A percentile compares a stretch with the other conserved stretches of the same genome.
Conservation (phyloP, 2,113 vertebrate species). For the Chauna torquata region DNA sequence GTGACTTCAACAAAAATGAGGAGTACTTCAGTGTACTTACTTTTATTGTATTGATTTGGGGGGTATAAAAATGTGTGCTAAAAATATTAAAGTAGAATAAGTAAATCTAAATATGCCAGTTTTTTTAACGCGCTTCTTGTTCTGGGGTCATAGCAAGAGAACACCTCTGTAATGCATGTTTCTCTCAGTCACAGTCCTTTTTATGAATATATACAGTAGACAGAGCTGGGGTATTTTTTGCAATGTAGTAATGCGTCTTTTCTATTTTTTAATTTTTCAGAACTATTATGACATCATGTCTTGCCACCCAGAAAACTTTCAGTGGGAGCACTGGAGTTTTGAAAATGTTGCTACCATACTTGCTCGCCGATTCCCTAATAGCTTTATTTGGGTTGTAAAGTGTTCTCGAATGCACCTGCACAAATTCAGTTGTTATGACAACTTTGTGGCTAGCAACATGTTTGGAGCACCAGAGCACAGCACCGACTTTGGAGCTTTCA, state of each 20-base stretch:
- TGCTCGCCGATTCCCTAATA: constrained; percentile 83
- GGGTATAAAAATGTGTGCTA: not conserved
- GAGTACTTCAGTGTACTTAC: not conserved
- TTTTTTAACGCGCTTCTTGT: not conserved
- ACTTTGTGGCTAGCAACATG: constrained; percentile 95
- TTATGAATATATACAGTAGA: not conserved
- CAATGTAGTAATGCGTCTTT: not conserved
- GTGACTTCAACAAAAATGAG: not conserved
- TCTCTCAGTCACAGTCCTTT: not conserved
- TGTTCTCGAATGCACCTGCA: constrained; percentile 94
- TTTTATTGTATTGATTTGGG: not conserved
- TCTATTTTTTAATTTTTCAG: constrained; percentile 71
- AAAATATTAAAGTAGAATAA: not conserved
- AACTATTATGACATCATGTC: constrained; percentile 93
- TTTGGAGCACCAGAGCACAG: constrained; percentile 94
- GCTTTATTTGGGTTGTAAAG: constrained; percentile 90
- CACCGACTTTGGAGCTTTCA: constrained; percentile 83
- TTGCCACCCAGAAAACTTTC: constrained; percentile 86
- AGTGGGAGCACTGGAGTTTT: constrained; percentile 93
- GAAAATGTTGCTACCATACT: constrained; percentile 87
- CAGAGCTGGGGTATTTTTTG: not conserved
- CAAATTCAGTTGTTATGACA: constrained; percentile 96
- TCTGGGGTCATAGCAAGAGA: not conserved
- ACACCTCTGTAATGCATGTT: not conserved
- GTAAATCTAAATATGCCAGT: not conserved